These are phyloP conservation scores for Agrotis puta DNA, from an alignment of 2,888 invertebrate species.

Conservation along the genomic window DNA sequence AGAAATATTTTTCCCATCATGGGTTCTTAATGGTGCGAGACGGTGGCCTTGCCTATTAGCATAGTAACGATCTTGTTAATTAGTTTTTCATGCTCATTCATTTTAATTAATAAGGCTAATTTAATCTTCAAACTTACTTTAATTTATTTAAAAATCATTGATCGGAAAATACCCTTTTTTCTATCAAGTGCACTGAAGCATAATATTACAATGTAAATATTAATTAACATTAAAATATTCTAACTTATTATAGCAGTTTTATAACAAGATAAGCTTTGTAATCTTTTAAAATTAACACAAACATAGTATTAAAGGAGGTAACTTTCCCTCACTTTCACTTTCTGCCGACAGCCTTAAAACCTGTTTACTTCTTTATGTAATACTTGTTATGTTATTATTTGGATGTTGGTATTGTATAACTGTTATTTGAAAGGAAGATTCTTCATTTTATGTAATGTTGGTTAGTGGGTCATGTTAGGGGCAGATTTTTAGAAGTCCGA, in stretches of 20 bases:
- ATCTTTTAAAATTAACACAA: background rate
- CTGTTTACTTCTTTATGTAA: constrained; percentile 26
- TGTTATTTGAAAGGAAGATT: background rate
- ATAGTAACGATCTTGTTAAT: constrained; percentile 8
- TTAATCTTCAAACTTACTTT: background rate
- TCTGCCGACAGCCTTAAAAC: constrained; percentile 14
- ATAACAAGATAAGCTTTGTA: background rate
- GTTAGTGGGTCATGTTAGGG: no score
- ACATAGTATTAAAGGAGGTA: background rate
- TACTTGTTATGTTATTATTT: constrained; percentile 26
- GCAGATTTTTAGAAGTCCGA: no score
- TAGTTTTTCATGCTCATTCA: background rate
- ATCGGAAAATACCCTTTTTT: background rate
- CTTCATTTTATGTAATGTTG: no score
- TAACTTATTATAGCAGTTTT: no score
- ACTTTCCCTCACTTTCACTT: constrained; percentile 38
- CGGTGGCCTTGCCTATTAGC: constrained; percentile 22
- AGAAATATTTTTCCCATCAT: background rate
- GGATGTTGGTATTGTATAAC: constrained; percentile 4
- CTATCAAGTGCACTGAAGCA: background rate
- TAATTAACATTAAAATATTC: background rate
- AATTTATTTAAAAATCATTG: background rate
- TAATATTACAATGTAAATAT: background rate
- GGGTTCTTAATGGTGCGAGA: background rate
- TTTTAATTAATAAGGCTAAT: background rate